Evolutionary conservation across 1,140 invertebrate species (phyloP).

Genomic region (Drosophila neocordata): DNA sequence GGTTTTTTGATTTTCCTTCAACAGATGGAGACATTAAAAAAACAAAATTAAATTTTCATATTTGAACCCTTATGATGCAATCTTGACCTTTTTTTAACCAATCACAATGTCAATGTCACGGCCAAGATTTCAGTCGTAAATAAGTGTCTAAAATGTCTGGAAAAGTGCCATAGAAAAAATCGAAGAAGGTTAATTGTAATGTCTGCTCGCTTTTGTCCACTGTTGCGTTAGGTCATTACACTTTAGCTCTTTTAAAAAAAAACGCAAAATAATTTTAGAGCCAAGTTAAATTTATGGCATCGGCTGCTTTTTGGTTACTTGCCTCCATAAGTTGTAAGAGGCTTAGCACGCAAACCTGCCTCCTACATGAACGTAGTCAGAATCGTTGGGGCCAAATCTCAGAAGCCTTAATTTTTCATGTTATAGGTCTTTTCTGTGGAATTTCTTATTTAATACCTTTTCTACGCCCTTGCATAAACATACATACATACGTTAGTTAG

Average conservation of each 20-base stretch:
- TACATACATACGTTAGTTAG: background rate
- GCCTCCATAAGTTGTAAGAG: conserved; percentile 40
- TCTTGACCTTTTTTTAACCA: background rate
- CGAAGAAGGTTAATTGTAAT: conserved; percentile 9
- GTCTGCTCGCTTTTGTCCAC: background rate
- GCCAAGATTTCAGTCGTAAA: background rate
- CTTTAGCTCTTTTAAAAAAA: background rate
- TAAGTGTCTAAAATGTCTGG: conserved; percentile 1
- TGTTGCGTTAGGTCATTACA: conserved; percentile 10
- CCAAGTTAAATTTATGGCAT: conserved; percentile 30
- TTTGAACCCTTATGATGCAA: too few relatives aligned
- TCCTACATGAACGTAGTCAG: conserved; percentile 24
- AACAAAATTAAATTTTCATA: background rate
- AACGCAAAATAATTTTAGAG: conserved; percentile 16
- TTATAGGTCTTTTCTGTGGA: too few relatives aligned
- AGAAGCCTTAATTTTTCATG: background rate
- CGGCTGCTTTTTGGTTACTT: conserved; percentile 9
- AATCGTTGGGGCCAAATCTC: background rate
- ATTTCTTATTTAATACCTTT: background rate
- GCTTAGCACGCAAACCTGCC: conserved; percentile 52
- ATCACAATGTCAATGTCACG: background rate
- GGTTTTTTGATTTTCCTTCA: too few relatives aligned
- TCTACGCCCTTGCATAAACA: conserved; percentile 12
- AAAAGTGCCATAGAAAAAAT: background rate
- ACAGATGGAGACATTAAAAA: too few relatives aligned